Percentiles rank a stretch among this genome's conserved stretches.
phyloP scores from a whole-genome alignment of 2,888 invertebrate species.

The Tiphia femorata region DNA sequence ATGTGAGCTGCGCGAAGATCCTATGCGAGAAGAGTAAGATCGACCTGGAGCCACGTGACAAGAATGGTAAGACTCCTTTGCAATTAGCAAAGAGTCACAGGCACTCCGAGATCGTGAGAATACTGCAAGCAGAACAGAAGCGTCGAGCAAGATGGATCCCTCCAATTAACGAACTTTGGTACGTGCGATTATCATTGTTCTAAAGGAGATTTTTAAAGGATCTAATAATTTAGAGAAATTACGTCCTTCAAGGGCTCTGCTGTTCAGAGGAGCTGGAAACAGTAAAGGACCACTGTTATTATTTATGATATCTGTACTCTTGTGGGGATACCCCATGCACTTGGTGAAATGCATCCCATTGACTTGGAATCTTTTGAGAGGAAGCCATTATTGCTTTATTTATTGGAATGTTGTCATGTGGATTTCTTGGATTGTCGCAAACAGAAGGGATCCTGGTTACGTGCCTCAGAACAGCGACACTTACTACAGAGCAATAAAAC shows the following conservation, averaged over 20 bases:
- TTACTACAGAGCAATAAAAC: slow-evolving; percentile 90
- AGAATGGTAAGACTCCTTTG: slow-evolving; percentile 92
- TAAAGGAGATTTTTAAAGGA: background rate
- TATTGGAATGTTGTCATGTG: slow-evolving; percentile 94
- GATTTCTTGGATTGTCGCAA: slow-evolving; percentile 92
- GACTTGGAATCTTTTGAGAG: slow-evolving; percentile 89
- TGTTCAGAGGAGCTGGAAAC: slow-evolving; percentile 92
- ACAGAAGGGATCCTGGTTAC: slow-evolving; percentile 90
- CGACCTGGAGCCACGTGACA: slow-evolving; percentile 87
- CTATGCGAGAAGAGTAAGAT: slow-evolving; percentile 93
- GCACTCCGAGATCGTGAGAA: slow-evolving; percentile 86
- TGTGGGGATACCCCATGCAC: slow-evolving; percentile 97
- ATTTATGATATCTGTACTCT: slow-evolving; percentile 85
- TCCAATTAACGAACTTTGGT: slow-evolving; percentile 87
- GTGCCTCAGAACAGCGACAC: slow-evolving; percentile 90
- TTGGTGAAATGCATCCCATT: slow-evolving; percentile 89
- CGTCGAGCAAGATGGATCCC: slow-evolving; percentile 87
- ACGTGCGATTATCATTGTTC: no score
- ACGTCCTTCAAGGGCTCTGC: slow-evolving; percentile 74
- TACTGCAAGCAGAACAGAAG: slow-evolving; percentile 85
- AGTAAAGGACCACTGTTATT: slow-evolving; percentile 89
- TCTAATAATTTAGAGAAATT: background rate
- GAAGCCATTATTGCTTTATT: slow-evolving; percentile 91
- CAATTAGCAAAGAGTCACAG: slow-evolving; percentile 91
- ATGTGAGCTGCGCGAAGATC: slow-evolving; percentile 86